Evolutionary conservation across 2,888 invertebrate species (phyloP).

Genomic region (Nomada goodeniana): DNA sequence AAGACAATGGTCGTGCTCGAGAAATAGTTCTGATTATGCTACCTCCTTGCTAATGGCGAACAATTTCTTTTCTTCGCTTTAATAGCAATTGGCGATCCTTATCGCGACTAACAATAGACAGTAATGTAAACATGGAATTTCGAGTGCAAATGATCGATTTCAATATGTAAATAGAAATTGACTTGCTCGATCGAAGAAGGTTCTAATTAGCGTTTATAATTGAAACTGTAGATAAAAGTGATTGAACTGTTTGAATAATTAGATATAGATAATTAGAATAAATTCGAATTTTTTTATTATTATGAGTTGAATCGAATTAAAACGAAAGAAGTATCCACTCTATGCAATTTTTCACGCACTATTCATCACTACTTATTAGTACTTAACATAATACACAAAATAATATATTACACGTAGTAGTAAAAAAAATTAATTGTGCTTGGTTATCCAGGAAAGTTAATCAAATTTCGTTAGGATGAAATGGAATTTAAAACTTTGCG

Average conservation of each 20-base stretch:
- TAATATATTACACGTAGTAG: no score
- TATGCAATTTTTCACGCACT: no score
- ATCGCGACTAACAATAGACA: not conserved
- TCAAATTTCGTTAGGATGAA: no score
- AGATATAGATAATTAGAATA: no score
- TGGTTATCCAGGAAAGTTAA: no score
- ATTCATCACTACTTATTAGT: no score
- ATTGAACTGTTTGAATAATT: not conserved
- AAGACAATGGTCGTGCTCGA: constrained; percentile 44
- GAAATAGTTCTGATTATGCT: constrained; percentile 10
- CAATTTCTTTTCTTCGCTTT: constrained; percentile 7
- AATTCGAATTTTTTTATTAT: not conserved
- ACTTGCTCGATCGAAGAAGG: not conserved
- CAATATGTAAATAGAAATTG: constrained; percentile 6
- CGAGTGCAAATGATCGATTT: not conserved
- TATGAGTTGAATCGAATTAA: not conserved
- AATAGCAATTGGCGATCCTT: not conserved
- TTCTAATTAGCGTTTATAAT: not conserved
- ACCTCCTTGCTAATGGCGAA: not conserved
- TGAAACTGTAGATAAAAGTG: not conserved
- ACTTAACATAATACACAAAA: no score
- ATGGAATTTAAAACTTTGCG: not conserved
- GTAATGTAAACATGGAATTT: not conserved
- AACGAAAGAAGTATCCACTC: no score
- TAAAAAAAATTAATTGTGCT: no score